Evolutionary conservation across 2,113 vertebrate species (phyloP), one percentile per base, ranked within the genome.

Genomic region (Machaerirhynchus nigripectus): DNA sequence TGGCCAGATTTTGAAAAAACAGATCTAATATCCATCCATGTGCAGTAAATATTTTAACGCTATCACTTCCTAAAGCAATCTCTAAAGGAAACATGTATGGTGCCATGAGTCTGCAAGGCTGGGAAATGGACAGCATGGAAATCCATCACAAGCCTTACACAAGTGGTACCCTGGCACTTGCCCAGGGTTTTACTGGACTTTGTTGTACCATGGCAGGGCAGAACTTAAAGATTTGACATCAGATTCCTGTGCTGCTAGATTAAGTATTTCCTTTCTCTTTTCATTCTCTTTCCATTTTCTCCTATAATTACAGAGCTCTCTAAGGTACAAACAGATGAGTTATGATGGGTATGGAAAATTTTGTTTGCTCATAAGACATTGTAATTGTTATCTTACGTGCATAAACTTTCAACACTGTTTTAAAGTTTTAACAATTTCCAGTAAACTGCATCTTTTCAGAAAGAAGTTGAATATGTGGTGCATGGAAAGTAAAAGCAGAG

Each of bases 371-470:
- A 21, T n/a, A 64, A 91, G 87, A 80, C 55, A 40, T 15, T 17
- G 44, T 96, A 96, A 96, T 84, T 95, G 65, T 84, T 93, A 87
- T 37, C 42, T 73, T 95, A 82, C 95, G 78, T 49, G 86, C 40
- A 90, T 84, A 91, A 93, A 77, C 88, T 94, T 97, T 89, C 92
- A 93, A 84, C 4, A 39, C 27, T 60, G 47, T 87, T 95, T 87
- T 65, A 73, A 95, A 86, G 75, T 50, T 94, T 93, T 44, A 79
- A 71, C 35, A 2, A 35, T 57, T 87, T 71, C 61, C 61, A 65
- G 8, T 79, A 61, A 84, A 37, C 18, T 17, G 10, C 21, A 61
- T 42, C 1, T 84, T 78, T 87, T 70, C 40, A 77, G 90, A 89
- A 96, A 94, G 59, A 46, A 21, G 46, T 11, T 46, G 46, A 46